Evolutionary conservation across 1,140 invertebrate species (phyloP), one percentile per base, ranked within the genome.

Genomic region (Psix sp.): DNA sequence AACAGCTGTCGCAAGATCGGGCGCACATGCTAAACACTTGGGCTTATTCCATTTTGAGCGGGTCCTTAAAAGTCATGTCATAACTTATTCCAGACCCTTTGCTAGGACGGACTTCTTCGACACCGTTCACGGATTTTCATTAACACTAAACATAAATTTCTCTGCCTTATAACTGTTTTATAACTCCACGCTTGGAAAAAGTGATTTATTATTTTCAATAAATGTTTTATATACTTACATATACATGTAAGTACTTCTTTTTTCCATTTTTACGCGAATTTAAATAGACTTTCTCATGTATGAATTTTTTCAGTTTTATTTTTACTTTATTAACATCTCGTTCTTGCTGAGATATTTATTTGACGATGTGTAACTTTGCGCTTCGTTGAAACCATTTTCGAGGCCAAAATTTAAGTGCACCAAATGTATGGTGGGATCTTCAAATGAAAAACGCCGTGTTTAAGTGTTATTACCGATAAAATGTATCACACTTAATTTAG

Each of bases 351-450:
- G 52, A 51, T 56, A 59, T 67, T 59, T 33, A 51, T 67, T 48
- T 45, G 52, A 48, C 43, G 62, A 57, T 59, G 52, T 49, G 46
- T 51, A 40, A 51, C 46, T 52, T 68, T 43, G 54, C 48, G 66
- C 46, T 54, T 70, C 66, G 42, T 70, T 70, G 54, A 70, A 36
- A 36, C 56, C 48, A 54, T 60, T 70, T 70, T 70, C 48, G 35
- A 54, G 49, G 18, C 56, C 35, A 40, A 60, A 60, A 60, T 60
- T 60, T 70, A 70, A 60, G 39, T 42, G 54, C 54, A 29, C 36
- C 24, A 49, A 67, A 67, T 67, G 63, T 49, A 57, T 39, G 65
- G 36, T 52, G 38, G 46, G 51, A 45, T 36, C 52, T 51, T 33
- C n/a, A 7, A 59, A 43, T n/a, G 45, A 67, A 49, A 43, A 29